Conservation (phyloP, 2,797 vertebrate genomes). For the Mormyrops boulengeri region DNA sequence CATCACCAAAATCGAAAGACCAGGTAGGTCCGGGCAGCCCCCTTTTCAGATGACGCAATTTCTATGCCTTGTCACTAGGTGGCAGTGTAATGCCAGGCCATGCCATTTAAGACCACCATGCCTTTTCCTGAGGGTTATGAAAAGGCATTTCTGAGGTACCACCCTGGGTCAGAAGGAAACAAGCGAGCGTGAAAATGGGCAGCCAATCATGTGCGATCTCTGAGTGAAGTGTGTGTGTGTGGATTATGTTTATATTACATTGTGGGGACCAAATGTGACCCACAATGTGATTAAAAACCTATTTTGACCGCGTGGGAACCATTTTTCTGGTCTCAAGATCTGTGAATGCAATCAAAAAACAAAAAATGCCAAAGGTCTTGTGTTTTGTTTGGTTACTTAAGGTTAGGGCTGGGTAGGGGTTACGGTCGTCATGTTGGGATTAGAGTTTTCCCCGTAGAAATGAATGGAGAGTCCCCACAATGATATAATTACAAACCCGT, state of each 20-base stretch:
- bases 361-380: not conserved
- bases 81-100: conserved; percentile 37
- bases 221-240: not conserved
- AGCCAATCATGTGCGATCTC: not conserved
- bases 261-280: not conserved
- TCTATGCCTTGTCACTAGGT: conserved; percentile 44
- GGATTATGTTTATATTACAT: not conserved
- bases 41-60: not conserved
- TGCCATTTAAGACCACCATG: conserved; percentile 3
- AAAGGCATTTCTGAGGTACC: conserved; percentile 7
- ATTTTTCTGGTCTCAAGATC: not conserved
- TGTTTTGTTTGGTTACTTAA: not conserved
- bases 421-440: not conserved
- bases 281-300: not conserved
- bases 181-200: not conserved
- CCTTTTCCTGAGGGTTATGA: conserved; percentile 18
- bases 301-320: not conserved
- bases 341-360: not conserved
- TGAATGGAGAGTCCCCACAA: not conserved
- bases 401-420: not conserved
- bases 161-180: not conserved
- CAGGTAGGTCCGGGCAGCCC: conserved; percentile 58
- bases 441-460: not conserved
- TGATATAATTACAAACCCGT: not conserved
- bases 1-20: conserved; percentile 60